Evolutionary conservation across 2,888 invertebrate genomes (phyloP).

Genomic region (Perdita meconis): DNA sequence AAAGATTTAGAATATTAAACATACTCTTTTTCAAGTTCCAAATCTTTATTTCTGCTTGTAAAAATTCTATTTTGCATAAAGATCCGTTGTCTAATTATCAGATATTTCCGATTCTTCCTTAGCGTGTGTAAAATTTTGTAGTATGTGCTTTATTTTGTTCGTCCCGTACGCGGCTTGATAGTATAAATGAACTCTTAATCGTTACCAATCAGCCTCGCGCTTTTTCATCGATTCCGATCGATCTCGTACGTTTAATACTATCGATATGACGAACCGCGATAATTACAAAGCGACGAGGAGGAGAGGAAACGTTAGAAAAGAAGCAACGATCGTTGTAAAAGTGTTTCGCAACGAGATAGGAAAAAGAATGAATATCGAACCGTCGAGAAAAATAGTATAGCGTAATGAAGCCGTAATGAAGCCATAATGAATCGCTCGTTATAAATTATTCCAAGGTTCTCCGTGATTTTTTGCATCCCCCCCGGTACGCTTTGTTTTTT

Average conservation of each 20-base stretch:
- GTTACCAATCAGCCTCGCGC: neutral
- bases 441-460: conserved; percentile 57
- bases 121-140: too few relatives aligned
- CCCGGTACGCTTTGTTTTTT: too few relatives aligned
- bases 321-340: conserved; percentile 19
- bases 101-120: too few relatives aligned
- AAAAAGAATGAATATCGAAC: conserved; percentile 47
- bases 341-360: conserved; percentile 36
- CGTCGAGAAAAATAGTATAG: conserved; percentile 24
- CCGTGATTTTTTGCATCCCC: conserved; percentile 6
- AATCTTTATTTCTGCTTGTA: too few relatives aligned
- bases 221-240: neutral
- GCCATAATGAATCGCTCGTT: conserved; percentile 31
- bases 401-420: conserved; percentile 42
- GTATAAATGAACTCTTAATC: neutral
- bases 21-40: too few relatives aligned
- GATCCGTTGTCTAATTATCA: too few relatives aligned
- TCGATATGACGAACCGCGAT: neutral
- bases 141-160: neutral
- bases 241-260: neutral
- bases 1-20: too few relatives aligned
- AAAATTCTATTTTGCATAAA: too few relatives aligned
- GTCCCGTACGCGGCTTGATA: neutral
- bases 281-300: neutral
- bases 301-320: neutral